Conservation (phyloP, 2,797 vertebrate species). For the Channa striata region DNA sequence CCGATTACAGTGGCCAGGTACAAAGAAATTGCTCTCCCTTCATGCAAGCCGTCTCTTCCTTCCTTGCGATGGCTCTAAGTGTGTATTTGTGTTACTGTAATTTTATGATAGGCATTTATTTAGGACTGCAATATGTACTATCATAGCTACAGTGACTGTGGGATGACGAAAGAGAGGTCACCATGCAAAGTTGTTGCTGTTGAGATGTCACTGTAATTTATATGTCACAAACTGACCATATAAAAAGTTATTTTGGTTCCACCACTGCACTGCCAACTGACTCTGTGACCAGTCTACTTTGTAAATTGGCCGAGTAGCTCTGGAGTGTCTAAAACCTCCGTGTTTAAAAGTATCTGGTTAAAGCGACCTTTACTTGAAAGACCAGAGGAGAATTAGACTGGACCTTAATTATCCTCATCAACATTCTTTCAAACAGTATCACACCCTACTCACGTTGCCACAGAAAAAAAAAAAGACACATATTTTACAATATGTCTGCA, state of each 20-base stretch:
- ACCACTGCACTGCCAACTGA: slow-evolving; percentile 51
- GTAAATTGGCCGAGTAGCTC: slow-evolving; percentile 61
- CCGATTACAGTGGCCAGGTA: slow-evolving; percentile 59
- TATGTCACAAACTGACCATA: slow-evolving; percentile 53
- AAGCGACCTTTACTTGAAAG: slow-evolving; percentile 49
- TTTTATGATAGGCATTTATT: slow-evolving; percentile 57
- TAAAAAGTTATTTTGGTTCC: slow-evolving; percentile 48
- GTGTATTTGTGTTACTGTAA: slow-evolving; percentile 5
- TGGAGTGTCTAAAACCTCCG: slow-evolving; percentile 53
- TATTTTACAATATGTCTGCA: not conserved
- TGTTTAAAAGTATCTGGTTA: slow-evolving; percentile 53
- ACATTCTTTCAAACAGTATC: slow-evolving; percentile 18
- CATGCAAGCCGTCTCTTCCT: slow-evolving; percentile 30
- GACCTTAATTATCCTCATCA: slow-evolving; percentile 31
- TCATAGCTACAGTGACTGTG: slow-evolving; percentile 41
- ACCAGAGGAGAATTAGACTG: slow-evolving; percentile 31
- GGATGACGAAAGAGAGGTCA: slow-evolving; percentile 53
- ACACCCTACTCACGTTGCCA: slow-evolving; percentile 11
- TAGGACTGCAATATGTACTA: slow-evolving; percentile 32
- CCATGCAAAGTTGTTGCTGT: slow-evolving; percentile 63
- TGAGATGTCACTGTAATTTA: slow-evolving; percentile 66
- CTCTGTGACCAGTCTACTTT: slow-evolving; percentile 54
- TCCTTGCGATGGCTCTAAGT: not conserved
- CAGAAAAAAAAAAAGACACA: not conserved
- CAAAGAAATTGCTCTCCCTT: slow-evolving; percentile 44